These are phyloP conservation scores for Otis tarda DNA, from an alignment of 2,113 vertebrate genomes.

Conservation along the genomic window DNA sequence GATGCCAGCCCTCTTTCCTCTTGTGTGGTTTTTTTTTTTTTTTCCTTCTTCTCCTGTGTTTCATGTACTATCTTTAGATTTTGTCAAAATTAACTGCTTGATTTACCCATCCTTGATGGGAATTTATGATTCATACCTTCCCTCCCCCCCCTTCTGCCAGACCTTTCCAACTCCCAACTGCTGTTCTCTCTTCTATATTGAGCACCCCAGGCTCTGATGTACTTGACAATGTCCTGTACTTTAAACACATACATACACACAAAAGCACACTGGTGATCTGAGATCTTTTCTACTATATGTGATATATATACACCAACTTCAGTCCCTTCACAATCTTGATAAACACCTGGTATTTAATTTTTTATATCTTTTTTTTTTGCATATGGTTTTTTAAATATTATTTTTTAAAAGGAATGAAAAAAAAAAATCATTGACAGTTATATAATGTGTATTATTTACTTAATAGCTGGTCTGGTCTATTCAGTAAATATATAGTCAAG, in stretches of 20 bases:
- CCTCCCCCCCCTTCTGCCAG: constrained; percentile 31
- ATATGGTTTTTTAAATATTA: neutral
- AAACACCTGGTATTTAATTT: neutral
- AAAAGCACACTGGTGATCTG: constrained; percentile 4
- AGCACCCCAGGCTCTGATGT: constrained; percentile 52
- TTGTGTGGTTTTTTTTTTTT: too few species aligned
- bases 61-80: constrained; percentile 44
- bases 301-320: neutral
- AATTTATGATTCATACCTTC: constrained; percentile 72
- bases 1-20: neutral
- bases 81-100: constrained; percentile 65
- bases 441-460: constrained; percentile 68
- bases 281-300: neutral
- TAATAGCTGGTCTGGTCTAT: constrained; percentile 69
- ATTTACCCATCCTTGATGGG: constrained; percentile 69
- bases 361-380: neutral
- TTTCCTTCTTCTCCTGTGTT: neutral
- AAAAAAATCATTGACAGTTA: constrained; percentile 14
- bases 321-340: neutral
- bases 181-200: constrained; percentile 65
- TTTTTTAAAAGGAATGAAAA: neutral
- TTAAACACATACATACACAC: neutral
- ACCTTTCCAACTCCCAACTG: constrained; percentile 71
- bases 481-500: constrained; percentile 72
- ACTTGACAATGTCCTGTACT: constrained; percentile 44